Base-by-base conservation (phyloP, 2,797 vertebrate species). In the Ciconia nigra region DNA sequence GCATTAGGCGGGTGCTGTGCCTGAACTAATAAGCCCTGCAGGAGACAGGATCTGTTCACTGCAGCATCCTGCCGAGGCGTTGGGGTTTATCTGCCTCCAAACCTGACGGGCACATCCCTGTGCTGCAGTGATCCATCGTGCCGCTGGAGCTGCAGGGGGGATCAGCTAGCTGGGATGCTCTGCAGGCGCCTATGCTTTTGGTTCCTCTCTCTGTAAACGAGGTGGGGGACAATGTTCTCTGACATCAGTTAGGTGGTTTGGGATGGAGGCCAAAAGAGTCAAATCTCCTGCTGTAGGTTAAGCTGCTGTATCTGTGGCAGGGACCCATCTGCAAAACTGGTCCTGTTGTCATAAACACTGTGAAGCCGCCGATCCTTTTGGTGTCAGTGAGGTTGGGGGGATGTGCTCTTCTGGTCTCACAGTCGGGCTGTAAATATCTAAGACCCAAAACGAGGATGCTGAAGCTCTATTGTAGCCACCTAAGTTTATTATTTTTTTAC, bases 121-220 rank as follows among this genome's bases (percentile, higher is more conserved):
- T 63, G 39, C 73, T 47, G 77, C 55, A 63, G 44, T 1, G 4
- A 33, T 86, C 52, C 57, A 5, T n/a, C 0, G 0, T 8, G 29
- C 35, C 13, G 2, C 21, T 1, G 2, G 52, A 77, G 57, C 33
- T 6, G 2, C 1, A 0, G 28, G 7, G 39, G 17, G 6, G 37
- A 33, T 39, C 54, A 61, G 18, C 39, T 13, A 61, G 20, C 46
- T 42, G 42, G 29, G 51, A 21, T 47, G 46, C 24, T 70, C 74
- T 52, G 35, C 47, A 51, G 51, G 41, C 11, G 0, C 66, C 5
- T 11, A 8, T 66, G 31, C 10, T 51, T 62, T 80, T 47, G 4
- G 5, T 11, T 74, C 79, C 21, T 39, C 31, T 15, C 44, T 89
- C 47, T 51, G 2, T 57, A 72, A 70, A 63, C 51, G 25, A 57